Evolutionary conservation across 2,113 vertebrate genomes (phyloP).

Genomic region (Cyanoramphus novaezelandiae): DNA sequence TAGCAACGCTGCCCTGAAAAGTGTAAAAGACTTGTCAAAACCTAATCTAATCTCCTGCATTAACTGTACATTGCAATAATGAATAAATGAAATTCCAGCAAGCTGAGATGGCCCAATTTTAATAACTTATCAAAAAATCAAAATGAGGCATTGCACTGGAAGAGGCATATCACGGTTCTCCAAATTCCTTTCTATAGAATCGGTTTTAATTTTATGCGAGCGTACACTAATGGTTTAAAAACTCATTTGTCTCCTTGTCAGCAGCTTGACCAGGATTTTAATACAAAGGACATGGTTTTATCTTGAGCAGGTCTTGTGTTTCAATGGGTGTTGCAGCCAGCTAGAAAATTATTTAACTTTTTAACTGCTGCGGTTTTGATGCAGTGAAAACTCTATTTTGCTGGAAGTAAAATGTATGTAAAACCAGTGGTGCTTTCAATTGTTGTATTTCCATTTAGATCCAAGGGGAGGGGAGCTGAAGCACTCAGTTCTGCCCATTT

Average conservation of each 20-base stretch:
- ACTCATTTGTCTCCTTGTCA: slow-evolving; percentile 41
- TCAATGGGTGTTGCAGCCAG: background rate
- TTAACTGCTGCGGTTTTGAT: slow-evolving; percentile 19
- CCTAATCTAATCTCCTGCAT: slow-evolving; percentile 6
- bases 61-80: slow-evolving; percentile 9
- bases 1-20: background rate
- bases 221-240: slow-evolving; percentile 21
- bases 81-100: slow-evolving; percentile 18
- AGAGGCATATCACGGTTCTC: background rate
- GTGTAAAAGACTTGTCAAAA: slow-evolving; percentile 40
- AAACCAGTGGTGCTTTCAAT: background rate
- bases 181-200: background rate
- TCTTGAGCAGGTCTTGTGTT: background rate
- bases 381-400: background rate
- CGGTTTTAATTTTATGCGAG: background rate
- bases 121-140: slow-evolving; percentile 29
- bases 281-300: background rate
- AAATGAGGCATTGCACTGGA: background rate
- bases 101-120: slow-evolving; percentile 4
- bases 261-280: slow-evolving; percentile 39
- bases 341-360: slow-evolving; percentile 43
- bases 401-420: slow-evolving; percentile 17
- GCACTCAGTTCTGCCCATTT: background rate
- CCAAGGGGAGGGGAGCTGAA: background rate
- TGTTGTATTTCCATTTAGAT: background rate